phyloP scores from a whole-genome alignment of 2,888 invertebrate species.

The Argyra leucocephala region DNA sequence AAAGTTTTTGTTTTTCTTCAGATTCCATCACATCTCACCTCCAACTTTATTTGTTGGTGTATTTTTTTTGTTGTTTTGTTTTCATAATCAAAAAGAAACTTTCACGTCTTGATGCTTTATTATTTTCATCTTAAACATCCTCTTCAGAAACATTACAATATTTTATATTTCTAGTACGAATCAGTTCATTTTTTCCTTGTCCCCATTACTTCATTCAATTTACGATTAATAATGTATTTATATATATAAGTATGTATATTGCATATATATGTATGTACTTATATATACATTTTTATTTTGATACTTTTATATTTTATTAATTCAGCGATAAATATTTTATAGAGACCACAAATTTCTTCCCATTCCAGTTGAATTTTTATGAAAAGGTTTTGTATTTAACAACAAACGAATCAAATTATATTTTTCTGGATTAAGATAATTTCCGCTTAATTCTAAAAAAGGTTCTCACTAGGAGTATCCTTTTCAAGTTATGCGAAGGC shows the following conservation, averaged over 20 bases:
- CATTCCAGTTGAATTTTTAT: neutral
- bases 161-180: too few species aligned
- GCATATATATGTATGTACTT: neutral
- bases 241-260: too few species aligned
- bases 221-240: too few species aligned
- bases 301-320: conserved; percentile 23
- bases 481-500: too few species aligned
- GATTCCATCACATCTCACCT: neutral
- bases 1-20: neutral
- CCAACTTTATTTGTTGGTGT: too few species aligned
- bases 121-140: neutral
- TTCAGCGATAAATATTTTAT: conserved; percentile 28
- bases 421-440: neutral
- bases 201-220: too few species aligned
- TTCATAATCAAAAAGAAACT: conserved; percentile 2
- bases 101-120: conserved; percentile 8
- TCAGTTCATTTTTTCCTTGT: too few species aligned
- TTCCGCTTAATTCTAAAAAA: neutral
- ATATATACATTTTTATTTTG: neutral
- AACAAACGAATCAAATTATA: neutral
- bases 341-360: conserved; percentile 12
- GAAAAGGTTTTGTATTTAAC: too few species aligned
- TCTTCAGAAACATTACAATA: neutral
- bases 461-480: neutral
- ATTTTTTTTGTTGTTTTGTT: neutral